A percentile compares a stretch with the other conserved stretches of the same genome.
Conservation (phyloP, 2,797 vertebrate genomes). For the Delichon dasypus region DNA sequence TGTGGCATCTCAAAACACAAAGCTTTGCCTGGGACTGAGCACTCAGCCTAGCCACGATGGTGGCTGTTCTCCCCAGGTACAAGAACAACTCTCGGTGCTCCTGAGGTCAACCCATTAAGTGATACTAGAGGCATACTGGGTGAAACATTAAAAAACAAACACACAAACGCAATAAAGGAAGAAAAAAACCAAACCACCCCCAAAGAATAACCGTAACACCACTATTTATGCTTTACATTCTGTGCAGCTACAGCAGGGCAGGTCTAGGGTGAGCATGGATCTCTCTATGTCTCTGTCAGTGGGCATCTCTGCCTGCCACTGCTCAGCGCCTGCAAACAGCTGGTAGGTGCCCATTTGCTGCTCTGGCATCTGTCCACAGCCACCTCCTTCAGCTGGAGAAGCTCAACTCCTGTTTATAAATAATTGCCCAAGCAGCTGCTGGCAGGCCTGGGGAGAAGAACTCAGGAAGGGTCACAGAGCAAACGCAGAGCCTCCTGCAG, state of each 20-base stretch:
- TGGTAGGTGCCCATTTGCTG: background rate
- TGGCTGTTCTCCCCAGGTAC: background rate
- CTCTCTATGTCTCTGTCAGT: background rate
- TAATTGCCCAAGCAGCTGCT: conserved; percentile 2
- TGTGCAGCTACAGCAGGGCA: background rate
- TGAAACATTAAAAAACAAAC: background rate
- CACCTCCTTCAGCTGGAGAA: background rate
- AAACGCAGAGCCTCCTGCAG: background rate
- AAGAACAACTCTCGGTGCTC: background rate
- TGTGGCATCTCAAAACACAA: background rate
- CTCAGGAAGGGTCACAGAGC: background rate
- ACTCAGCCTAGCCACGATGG: background rate
- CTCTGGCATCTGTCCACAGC: conserved; percentile 15
- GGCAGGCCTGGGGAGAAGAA: background rate
- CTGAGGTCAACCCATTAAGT: background rate
- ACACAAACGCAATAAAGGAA: background rate
- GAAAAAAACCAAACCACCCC: background rate
- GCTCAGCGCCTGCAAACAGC: background rate
- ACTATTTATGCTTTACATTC: background rate
- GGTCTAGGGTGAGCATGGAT: background rate
- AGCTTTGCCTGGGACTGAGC: background rate
- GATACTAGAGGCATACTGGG: background rate
- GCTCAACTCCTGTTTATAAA: background rate
- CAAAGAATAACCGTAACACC: background rate
- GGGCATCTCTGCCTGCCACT: background rate